Evolutionary conservation across 2,888 invertebrate genomes (phyloP), one percentile per base, ranked within the genome.

Genomic region (Cheilosia urbana): DNA sequence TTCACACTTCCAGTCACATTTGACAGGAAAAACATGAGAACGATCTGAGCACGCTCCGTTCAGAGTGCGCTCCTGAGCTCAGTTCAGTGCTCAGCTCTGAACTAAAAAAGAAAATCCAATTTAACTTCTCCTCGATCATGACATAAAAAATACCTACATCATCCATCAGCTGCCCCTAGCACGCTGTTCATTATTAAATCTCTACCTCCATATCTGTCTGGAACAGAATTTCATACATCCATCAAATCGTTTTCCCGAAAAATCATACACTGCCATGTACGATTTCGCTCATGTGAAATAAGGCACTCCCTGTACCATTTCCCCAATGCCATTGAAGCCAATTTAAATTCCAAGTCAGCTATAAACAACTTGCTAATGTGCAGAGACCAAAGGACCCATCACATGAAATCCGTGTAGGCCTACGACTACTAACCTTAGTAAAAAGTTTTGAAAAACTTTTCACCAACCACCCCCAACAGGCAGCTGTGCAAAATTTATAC

Each of bases 401-500:
- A 73, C 63, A 45, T 55, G 55, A 55, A 73, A 34, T 24, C 15
- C 4, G 19, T 49, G 24, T 51, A 7, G n/a, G 47, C 57, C 45
- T 15, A 42, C 7, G 17, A 19, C 9, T 13, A 42, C 42, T 13
- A 55, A 68, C 30, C 42, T 65, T 24, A 9, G 30, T 49, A 21
- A 53, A 66, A 53, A 40, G 21, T 66, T 66, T 40, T n/a, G 2
- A 15, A 66, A 53, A 66, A 66, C 66, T 66, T 66, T 66, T 53
- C 13, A n/a, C 3, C 15, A 53, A n/a, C 53, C 34, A 49, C 11
- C 51, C 55, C 13, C 17, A 9, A 55, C 6, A 47, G 47, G 49
- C 69, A 69, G 78, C 78, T 78, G 78, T 78, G n/a, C 24, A 37
- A 69, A 63, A 69, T 78, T 71, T 78, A 78, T 69, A 63, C 53